Evolutionary conservation across 2,888 invertebrate species (phyloP), one percentile per base, ranked within the genome.

Genomic region (Incurvaria masculella): DNA sequence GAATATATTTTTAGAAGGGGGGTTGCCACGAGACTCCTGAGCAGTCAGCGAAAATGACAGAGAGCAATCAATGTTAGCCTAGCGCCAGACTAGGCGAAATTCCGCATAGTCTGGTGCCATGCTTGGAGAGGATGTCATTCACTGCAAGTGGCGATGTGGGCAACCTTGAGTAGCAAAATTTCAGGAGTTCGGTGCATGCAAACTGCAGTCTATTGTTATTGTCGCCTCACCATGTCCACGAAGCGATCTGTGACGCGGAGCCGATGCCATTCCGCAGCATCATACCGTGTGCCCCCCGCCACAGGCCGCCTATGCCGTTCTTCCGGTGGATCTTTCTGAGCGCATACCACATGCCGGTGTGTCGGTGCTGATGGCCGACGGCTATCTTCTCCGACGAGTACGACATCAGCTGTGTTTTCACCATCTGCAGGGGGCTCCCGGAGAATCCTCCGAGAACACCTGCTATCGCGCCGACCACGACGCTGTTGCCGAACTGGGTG

Each of bases 391-490:
- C 72, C 1, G 85, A 85, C 1, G 91, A 86, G 65, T 86, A 82
- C 0, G 92, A 84, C 79, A 94, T 94, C 2, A 94, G 75, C 60
- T 94, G 94, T 0, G 92, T 93, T 72, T 94, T 94, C 1, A 94
- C 88, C 72, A 97, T 70, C 63, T 92, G 94, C 47, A 96, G 82
- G 0, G 96, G 96, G 69, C 94, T 95, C 2, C 90, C 94, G 49
- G 87, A 73, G 49, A 87, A 80, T 2, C 88, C 88, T 1, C 94
- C 95, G 21, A 87, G 65, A 57, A 85, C 82, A 0, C 96, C 96
- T 11, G 92, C 84, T 8, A 86, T 56, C 1, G 90, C 90, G 2
- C 93, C 92, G 54, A 88, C 85, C 18, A 86, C 56, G 1, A 89
- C 73, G 51, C 89, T 91, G 55, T 85, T 84, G 0, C 79, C 48